Evolutionary conservation across 1,140 invertebrate genomes (phyloP).

Genomic region (Harpegnathos saltator): DNA sequence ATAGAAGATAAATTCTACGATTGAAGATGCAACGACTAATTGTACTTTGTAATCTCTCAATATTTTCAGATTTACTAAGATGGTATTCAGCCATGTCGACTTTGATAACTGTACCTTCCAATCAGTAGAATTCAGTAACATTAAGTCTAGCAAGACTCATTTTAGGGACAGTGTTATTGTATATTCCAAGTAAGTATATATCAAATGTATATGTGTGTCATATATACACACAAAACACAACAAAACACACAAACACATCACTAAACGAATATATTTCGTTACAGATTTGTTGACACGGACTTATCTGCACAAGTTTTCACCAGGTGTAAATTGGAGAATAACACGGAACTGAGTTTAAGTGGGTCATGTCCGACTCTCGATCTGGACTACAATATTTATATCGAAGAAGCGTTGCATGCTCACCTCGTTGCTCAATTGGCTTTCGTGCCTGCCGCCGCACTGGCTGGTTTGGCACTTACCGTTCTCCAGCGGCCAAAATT

Average conservation of each 20-base stretch:
- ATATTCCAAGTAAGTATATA: constrained; percentile 82
- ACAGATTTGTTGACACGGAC: constrained; percentile 87
- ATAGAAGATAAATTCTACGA: background rate
- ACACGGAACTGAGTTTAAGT: constrained; percentile 82
- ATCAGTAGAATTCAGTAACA: constrained; percentile 85
- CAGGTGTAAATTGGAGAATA: constrained; percentile 85
- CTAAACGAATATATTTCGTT: constrained; percentile 24
- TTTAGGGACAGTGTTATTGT: constrained; percentile 85
- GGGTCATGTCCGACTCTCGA: constrained; percentile 81
- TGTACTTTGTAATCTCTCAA: constrained; percentile 33
- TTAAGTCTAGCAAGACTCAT: constrained; percentile 86
- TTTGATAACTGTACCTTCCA: constrained; percentile 86
- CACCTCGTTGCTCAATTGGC: constrained; percentile 81
- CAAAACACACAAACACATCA: too few species aligned
- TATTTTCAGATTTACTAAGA: constrained; percentile 84
- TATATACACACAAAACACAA: background rate
- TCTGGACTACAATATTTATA: constrained; percentile 83
- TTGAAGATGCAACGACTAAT: constrained; percentile 64
- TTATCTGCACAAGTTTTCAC: constrained; percentile 84
- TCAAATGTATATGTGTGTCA: background rate
- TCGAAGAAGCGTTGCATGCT: constrained; percentile 81
- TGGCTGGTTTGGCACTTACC: constrained; percentile 78
- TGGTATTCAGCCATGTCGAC: constrained; percentile 86
- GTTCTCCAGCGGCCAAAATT: constrained; percentile 80
- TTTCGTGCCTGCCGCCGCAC: constrained; percentile 79